Base-by-base conservation (phyloP, 2,113 vertebrate genomes). In the Girardinichthys multiradiatus region DNA sequence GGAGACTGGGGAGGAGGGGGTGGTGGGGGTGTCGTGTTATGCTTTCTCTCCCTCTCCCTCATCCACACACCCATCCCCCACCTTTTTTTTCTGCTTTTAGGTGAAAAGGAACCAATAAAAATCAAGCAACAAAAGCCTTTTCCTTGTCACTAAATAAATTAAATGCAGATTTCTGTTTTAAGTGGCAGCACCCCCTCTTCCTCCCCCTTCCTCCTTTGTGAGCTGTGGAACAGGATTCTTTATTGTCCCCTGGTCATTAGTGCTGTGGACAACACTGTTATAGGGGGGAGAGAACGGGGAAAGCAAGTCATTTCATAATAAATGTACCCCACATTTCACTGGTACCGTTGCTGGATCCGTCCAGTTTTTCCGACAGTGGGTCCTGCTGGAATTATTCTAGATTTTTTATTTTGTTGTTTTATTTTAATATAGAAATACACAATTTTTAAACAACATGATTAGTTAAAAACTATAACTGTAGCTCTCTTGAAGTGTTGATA, bases 131-230 rank as follows among this genome's bases (percentile, higher is more conserved):
- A 92, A 93, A 92, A 84, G 87, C 68, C 82, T 85, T 89, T 92
- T 93, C 83, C 83, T 91, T 92, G 87, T 93, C 86, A 86, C 84
- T 88, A 92, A 91, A 92, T 92, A 91, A 91, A 94, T 92, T 83
- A 88, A 90, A 91, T 88, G 82, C 86, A 91, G 89, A 93, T 91
- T 91, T 91, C 78, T 88, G 84, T 86, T 93, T 91, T 88, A 91
- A 92, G 88, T 86, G 84, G 64, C 65, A 81, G 76, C 83, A 51
- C 68, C 81, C 69, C 29, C 21, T 31, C 11, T 3, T 12, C 31
- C 9, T 2, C 29, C 21, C 17, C 29, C 48, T 54, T 31, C 15
- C 27, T 61, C 10, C 85, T 82, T 90, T 89, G 86, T 88, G 80
- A 83, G 86, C 78, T 72, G 86, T 70, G 59, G 83, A 89, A 80